These are phyloP conservation scores for Myotis pilosus DNA, from an alignment of 2,797 vertebrate species.

Conservation along the genomic window DNA sequence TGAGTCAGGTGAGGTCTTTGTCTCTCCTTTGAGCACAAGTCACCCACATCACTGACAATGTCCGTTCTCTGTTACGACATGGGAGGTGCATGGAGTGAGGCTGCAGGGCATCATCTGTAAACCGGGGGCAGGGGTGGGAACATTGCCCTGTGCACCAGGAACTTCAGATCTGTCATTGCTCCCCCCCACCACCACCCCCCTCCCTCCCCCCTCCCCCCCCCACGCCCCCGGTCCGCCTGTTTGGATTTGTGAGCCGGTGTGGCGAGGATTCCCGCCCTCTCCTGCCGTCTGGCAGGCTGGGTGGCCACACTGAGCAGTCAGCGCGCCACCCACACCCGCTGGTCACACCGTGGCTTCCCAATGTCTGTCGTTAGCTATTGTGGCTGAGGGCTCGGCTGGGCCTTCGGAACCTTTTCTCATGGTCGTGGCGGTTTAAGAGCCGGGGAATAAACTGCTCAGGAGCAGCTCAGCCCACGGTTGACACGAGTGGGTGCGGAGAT, in stretches of 20 bases:
- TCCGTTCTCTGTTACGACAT: background rate
- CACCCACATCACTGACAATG: fast-evolving
- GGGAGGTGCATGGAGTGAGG: background rate
- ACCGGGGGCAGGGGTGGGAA: fast-evolving
- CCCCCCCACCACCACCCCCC: no score
- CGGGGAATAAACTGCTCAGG: background rate
- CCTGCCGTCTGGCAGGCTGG: background rate
- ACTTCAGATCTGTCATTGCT: background rate
- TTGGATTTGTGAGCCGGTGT: background rate
- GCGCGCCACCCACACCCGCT: fast-evolving
- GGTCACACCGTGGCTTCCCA: background rate
- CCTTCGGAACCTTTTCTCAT: background rate
- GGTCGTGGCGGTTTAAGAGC: background rate
- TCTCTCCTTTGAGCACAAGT: background rate
- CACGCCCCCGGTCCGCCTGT: no score
- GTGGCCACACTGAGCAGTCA: fast-evolving
- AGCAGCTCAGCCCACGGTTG: background rate
- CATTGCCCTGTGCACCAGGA: fast-evolving
- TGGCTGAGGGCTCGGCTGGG: background rate
- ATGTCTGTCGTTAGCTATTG: background rate
- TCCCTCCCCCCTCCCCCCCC: no score
- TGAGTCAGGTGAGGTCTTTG: background rate
- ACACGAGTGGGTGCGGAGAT: background rate
- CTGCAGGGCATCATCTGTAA: background rate
- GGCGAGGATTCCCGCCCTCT: background rate